A percentile compares a stretch with the other conserved stretches of the same genome.
phyloP scores from a whole-genome alignment of 1,140 invertebrate genomes.

The Drosophila trapezifrons region DNA sequence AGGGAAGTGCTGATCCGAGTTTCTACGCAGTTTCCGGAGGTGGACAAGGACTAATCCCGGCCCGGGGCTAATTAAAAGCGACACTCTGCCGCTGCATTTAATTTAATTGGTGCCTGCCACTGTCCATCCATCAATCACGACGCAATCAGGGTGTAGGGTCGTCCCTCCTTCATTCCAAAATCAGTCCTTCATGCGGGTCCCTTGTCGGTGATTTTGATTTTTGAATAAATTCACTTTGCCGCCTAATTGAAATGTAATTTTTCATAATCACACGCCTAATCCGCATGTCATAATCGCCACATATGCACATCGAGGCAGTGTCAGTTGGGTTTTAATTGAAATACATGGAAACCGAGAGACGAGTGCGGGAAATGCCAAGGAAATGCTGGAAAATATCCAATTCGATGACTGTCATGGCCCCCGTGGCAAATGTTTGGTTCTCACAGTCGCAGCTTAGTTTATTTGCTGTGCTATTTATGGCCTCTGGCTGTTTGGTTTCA shows the following conservation, averaged over 20 bases:
- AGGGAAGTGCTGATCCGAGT: slow-evolving; percentile 31
- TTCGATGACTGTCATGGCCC: slow-evolving; percentile 1
- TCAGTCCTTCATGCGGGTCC: slow-evolving; percentile 24
- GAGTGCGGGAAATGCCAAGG: slow-evolving; percentile 18
- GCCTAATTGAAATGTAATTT: slow-evolving; percentile 62
- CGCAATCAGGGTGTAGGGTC: slow-evolving; percentile 24
- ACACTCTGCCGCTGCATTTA: slow-evolving; percentile 51
- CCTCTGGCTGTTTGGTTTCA: slow-evolving; percentile 10
- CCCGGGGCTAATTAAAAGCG: slow-evolving; percentile 49
- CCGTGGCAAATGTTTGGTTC: slow-evolving; percentile 17
- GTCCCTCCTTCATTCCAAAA: slow-evolving; percentile 5
- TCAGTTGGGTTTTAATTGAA: slow-evolving; percentile 32
- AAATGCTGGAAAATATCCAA: slow-evolving; percentile 22
- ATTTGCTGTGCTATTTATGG: slow-evolving; percentile 14
- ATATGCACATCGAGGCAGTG: neutral
- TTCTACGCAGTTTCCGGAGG: slow-evolving; percentile 15
- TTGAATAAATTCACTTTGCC: slow-evolving; percentile 37
- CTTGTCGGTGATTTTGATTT: slow-evolving; percentile 22
- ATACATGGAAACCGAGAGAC: slow-evolving; percentile 32
- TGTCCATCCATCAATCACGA: slow-evolving; percentile 54
- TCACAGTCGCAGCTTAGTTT: slow-evolving; percentile 1
- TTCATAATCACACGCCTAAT: slow-evolving; percentile 59
- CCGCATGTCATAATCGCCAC: slow-evolving; percentile 40
- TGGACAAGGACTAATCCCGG: slow-evolving; percentile 6
- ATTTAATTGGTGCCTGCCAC: slow-evolving; percentile 55